Percentiles rank a stretch among this genome's conserved stretches.
These are phyloP conservation scores for Xylota segnis DNA, from an alignment of 2,888 invertebrate genomes.

Conservation along the genomic window DNA sequence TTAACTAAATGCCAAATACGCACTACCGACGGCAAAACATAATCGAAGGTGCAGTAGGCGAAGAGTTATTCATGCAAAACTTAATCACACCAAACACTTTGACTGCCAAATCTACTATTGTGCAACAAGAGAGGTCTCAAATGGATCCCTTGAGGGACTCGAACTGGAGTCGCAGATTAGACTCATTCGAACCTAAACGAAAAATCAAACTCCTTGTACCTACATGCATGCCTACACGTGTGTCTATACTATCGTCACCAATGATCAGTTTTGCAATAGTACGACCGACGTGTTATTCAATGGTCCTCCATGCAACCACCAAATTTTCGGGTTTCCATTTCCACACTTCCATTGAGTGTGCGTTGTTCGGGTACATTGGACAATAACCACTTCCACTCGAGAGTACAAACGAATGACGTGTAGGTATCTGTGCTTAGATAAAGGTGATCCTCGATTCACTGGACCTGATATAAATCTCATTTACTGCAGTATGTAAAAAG, in stretches of 20 bases:
- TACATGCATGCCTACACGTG: too few relatives aligned
- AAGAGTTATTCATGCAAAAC: too few relatives aligned
- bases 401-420: constrained; percentile 47
- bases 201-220: neutral
- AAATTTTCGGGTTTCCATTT: constrained; percentile 54
- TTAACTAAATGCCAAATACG: too few relatives aligned
- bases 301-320: constrained; percentile 58
- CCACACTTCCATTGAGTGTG: constrained; percentile 67
- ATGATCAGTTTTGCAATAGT: constrained; percentile 7
- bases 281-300: constrained; percentile 50
- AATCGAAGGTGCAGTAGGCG: too few relatives aligned
- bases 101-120: too few relatives aligned
- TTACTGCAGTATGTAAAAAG: constrained; percentile 17
- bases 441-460: constrained; percentile 58
- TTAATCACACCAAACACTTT: too few relatives aligned
- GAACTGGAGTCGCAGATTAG: neutral
- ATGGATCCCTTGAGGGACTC: too few relatives aligned
- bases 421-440: constrained; percentile 34
- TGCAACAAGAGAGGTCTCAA: too few relatives aligned
- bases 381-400: constrained; percentile 67
- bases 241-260: neutral
- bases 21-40: too few relatives aligned
- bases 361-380: constrained; percentile 28
- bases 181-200: too few relatives aligned
- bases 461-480: constrained; percentile 61